These are phyloP conservation scores for Sebastolobus altivelis DNA, from an alignment of 2,797 vertebrate genomes.

Conservation along the genomic window DNA sequence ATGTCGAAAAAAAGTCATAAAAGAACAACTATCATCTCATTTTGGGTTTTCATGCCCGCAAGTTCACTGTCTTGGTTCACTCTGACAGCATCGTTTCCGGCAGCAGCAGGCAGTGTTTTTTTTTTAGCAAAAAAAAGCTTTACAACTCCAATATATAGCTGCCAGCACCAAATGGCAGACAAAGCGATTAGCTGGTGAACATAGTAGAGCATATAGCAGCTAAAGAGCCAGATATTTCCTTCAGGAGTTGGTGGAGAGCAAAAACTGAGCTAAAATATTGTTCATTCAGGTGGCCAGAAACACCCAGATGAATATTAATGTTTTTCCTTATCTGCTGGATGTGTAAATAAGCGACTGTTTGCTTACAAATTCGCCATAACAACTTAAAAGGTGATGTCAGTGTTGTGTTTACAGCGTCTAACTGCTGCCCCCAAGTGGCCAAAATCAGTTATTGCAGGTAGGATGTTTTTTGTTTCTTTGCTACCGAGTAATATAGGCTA, in stretches of 20 bases:
- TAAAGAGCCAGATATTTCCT: background rate
- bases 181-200: too few species aligned
- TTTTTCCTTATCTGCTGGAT: background rate
- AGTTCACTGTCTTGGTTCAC: too few species aligned
- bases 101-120: too few species aligned
- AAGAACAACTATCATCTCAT: too few species aligned
- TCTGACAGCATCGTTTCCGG: too few species aligned
- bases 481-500: too few species aligned
- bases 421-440: constrained; percentile 1
- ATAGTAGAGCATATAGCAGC: background rate
- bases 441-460: background rate
- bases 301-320: background rate
- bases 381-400: background rate
- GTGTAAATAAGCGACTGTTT: background rate
- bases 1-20: too few species aligned
- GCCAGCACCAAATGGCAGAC: too few species aligned
- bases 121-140: too few species aligned
- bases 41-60: too few species aligned
- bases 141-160: too few species aligned
- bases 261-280: background rate
- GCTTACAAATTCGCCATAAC: background rate
- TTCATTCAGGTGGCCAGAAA: background rate
- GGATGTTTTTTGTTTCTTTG: background rate
- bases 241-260: background rate
- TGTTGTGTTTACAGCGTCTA: background rate